phyloP scores from a whole-genome alignment of 2,113 vertebrate species.

The Tiliqua scincoides region DNA sequence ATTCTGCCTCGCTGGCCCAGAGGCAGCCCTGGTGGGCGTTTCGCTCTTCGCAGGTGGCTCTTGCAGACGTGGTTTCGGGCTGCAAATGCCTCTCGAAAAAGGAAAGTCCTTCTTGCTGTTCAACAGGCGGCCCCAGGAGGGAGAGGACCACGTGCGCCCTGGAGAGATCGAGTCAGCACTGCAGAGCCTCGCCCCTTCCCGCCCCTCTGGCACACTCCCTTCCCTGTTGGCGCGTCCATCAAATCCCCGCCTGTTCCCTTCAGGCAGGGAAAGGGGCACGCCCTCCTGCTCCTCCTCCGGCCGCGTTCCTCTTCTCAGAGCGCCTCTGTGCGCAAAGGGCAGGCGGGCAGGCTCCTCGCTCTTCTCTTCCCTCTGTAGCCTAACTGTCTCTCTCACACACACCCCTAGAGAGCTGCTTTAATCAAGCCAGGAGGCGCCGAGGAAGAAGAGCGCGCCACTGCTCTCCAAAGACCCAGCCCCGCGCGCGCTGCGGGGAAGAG shows the following conservation, averaged over 20 bases:
- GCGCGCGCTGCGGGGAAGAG: neutral
- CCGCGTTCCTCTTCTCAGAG: no score
- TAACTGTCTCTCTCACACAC: neutral
- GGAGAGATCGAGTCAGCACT: neutral
- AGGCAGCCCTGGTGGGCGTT: neutral
- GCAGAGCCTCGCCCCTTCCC: neutral
- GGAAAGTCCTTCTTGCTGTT: neutral
- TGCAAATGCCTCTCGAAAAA: no score
- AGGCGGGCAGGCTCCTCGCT: no score
- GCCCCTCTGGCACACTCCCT: neutral
- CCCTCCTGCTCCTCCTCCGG: neutral
- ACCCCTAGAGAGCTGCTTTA: neutral
- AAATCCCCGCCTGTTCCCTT: neutral
- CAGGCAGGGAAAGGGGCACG: neutral
- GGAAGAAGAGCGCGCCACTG: neutral
- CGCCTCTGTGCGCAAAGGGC: neutral
- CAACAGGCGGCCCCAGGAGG: neutral
- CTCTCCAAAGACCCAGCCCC: neutral
- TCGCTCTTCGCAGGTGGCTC: neutral
- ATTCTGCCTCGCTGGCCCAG: neutral
- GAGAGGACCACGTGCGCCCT: neutral
- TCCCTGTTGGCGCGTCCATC: neutral
- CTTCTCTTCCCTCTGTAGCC: neutral
- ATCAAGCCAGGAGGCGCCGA: neutral
- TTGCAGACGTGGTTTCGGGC: no score